Percentiles rank a stretch among this genome's conserved stretches.
These are phyloP conservation scores for Leptopilina syphax DNA, from an alignment of 2,888 invertebrate species.

Conservation along the genomic window DNA sequence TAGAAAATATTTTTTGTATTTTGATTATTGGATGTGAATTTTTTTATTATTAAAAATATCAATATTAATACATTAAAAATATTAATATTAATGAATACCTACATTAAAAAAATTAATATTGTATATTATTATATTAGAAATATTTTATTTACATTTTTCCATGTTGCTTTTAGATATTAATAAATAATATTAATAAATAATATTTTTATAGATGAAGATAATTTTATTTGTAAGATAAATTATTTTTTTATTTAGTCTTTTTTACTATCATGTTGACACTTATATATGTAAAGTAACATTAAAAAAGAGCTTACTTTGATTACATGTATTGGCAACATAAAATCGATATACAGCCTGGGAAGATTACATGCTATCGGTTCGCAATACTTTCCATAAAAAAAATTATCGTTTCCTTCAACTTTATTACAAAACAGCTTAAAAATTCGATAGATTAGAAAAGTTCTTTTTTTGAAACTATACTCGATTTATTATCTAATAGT, in stretches of 20 bases:
- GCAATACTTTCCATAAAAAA: neutral
- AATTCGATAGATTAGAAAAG: neutral
- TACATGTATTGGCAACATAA: neutral
- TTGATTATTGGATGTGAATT: too few species aligned
- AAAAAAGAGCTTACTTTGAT: neutral
- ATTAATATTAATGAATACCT: too few species aligned
- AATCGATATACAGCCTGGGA: neutral
- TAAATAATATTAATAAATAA: too few species aligned
- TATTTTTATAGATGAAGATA: too few species aligned
- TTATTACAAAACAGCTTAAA: slow-evolving; percentile 17
- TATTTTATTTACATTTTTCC: neutral
- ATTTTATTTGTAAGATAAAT: neutral
- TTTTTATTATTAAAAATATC: too few species aligned
- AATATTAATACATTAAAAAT: too few species aligned
- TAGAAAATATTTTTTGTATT: too few species aligned
- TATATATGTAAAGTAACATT: neutral
- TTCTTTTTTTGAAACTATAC: neutral
- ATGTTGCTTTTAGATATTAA: too few species aligned
- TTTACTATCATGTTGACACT: neutral
- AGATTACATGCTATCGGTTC: slow-evolving; percentile 8
- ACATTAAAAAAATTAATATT: too few species aligned
- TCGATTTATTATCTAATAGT: too few species aligned
- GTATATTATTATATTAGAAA: too few species aligned
- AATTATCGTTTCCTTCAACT: slow-evolving; percentile 1
- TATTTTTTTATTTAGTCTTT: neutral